phyloP scores from a whole-genome alignment of 2,113 vertebrate genomes.

The Brienomyrus longianalis region DNA sequence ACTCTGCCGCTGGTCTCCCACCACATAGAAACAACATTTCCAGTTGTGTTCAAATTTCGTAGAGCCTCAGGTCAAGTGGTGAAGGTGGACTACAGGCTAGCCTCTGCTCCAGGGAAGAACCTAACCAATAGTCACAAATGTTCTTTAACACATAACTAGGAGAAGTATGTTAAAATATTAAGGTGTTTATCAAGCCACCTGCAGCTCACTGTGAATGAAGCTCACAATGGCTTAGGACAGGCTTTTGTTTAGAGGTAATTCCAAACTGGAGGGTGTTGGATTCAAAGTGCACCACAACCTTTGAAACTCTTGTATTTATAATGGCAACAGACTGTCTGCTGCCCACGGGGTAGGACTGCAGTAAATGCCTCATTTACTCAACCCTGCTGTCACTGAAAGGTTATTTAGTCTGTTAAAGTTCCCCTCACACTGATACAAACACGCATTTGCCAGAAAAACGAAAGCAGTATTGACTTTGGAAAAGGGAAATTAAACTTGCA shows the following conservation, averaged over 20 bases:
- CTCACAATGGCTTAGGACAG: background rate
- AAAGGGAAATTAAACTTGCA: background rate
- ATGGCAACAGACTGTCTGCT: background rate
- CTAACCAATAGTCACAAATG: background rate
- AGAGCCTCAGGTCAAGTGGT: background rate
- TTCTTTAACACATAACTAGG: background rate
- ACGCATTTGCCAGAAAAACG: background rate
- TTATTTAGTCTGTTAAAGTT: slow-evolving; percentile 2
- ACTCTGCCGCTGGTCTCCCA: background rate
- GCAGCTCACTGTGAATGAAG: background rate
- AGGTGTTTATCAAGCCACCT: background rate
- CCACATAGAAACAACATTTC: background rate
- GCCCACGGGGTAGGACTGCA: background rate
- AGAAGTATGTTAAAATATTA: background rate
- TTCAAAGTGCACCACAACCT: background rate
- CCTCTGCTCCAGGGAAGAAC: background rate
- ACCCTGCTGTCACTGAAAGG: slow-evolving; percentile 5
- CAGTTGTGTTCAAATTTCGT: background rate
- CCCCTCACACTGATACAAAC: background rate
- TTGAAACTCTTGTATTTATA: background rate
- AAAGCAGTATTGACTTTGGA: background rate
- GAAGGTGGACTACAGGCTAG: background rate
- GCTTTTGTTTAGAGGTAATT: background rate
- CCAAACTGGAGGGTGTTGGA: background rate
- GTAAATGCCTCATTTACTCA: background rate